These are phyloP conservation scores for Peucedramus taeniatus DNA, from an alignment of 2,113 vertebrate species.

Conservation along the genomic window DNA sequence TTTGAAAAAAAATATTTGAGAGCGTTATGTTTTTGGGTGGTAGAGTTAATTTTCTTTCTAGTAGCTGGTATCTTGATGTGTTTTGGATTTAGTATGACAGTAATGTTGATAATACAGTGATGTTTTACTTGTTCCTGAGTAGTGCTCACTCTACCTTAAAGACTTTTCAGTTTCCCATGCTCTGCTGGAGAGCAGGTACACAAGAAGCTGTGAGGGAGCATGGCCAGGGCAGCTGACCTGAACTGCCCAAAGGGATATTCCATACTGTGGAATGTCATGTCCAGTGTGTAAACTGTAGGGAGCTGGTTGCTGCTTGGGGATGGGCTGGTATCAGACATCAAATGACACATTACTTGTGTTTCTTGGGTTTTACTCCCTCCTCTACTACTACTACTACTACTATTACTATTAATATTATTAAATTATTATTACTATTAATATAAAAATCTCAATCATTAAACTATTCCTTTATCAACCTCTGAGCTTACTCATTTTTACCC, in stretches of 20 bases:
- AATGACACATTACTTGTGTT: not conserved
- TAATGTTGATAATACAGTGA: rapidly evolving
- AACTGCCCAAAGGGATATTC: not conserved
- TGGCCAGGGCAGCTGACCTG: not conserved
- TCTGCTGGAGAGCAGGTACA: not conserved
- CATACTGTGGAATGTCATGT: not conserved
- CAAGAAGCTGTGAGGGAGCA: not conserved
- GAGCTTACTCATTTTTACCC: not conserved
- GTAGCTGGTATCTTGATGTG: not conserved
- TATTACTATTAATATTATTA: not conserved
- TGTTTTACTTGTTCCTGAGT: not conserved
- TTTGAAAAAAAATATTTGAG: not conserved
- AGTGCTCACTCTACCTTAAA: not conserved
- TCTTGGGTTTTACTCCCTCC: not conserved
- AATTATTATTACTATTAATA: not conserved
- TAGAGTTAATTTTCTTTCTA: not conserved
- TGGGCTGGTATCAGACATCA: rapidly evolving
- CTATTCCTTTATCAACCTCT: not conserved
- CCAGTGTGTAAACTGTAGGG: not conserved
- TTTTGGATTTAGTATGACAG: not conserved
- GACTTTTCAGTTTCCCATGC: not conserved
- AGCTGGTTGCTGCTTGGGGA: not conserved
- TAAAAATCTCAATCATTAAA: not conserved
- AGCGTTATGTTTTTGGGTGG: not conserved
- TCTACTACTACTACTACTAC: too few relatives aligned